phyloP scores from a whole-genome alignment of 2,797 vertebrate species.

The Netta rufina region DNA sequence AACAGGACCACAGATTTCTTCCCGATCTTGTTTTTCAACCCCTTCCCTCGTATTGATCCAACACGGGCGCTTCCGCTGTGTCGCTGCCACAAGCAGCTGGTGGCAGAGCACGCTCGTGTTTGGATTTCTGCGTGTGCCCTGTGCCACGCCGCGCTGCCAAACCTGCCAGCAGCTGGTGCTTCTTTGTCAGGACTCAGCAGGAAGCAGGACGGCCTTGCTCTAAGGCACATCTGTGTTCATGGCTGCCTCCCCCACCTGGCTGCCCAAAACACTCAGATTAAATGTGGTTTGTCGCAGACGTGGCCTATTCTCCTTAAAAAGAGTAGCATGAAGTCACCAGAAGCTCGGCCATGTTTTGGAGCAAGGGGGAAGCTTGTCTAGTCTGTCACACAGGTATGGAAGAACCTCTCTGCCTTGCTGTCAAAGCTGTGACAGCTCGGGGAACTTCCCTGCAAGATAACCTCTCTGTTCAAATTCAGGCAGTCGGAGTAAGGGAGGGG shows the following conservation, averaged over 20 bases:
- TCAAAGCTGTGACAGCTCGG: slow-evolving; percentile 13
- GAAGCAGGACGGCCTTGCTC: background rate
- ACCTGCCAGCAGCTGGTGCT: background rate
- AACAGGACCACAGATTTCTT: background rate
- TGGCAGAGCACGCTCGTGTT: background rate
- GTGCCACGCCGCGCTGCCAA: background rate
- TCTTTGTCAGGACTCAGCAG: background rate
- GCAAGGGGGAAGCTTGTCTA: background rate
- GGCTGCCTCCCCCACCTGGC: background rate
- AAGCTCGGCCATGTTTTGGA: background rate
- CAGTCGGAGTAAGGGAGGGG: slow-evolving; percentile 28
- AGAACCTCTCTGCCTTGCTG: background rate
- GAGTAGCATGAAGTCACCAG: background rate
- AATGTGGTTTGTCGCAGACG: background rate
- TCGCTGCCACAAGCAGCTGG: background rate
- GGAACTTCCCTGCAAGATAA: slow-evolving; percentile 40
- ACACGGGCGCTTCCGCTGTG: background rate
- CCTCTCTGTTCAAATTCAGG: slow-evolving; percentile 2
- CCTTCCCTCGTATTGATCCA: background rate
- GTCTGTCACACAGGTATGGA: background rate
- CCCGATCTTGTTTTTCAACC: background rate
- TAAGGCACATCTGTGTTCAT: background rate
- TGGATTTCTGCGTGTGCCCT: background rate
- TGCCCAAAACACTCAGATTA: background rate
- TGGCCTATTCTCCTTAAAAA: background rate